These are phyloP conservation scores for Spatulosminthurus flaviceps DNA, from an alignment of 2,888 invertebrate species.

Conservation along the genomic window DNA sequence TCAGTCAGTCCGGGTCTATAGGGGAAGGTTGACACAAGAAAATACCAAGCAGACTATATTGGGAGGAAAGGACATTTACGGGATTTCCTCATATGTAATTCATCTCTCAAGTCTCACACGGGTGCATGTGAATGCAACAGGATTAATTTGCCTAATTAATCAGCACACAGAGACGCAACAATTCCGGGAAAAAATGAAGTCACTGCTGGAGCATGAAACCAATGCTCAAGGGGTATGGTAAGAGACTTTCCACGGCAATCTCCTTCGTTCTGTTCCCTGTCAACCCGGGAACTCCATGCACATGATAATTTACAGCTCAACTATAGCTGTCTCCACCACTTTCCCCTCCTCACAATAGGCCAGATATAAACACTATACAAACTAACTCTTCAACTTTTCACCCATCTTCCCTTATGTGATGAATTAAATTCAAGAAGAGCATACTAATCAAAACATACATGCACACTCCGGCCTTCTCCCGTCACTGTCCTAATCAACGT, in stretches of 20 bases:
- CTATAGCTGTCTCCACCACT: conserved; percentile 11
- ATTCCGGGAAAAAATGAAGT: not conserved
- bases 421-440: conserved; percentile 29
- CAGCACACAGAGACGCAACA: conserved; percentile 4
- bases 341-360: not conserved
- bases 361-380: conserved; percentile 6
- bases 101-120: not conserved
- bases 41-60: not conserved
- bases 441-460: conserved; percentile 27
- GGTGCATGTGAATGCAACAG: conserved; percentile 9
- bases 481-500: conserved; percentile 4
- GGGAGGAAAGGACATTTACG: not conserved
- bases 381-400: conserved; percentile 31
- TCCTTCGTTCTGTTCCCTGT: conserved; percentile 8
- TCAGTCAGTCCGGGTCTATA: too few species aligned
- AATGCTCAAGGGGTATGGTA: conserved; percentile 11
- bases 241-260: not conserved
- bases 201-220: conserved; percentile 13
- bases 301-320: conserved; percentile 8
- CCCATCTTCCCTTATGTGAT: not conserved
- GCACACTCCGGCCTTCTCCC: not conserved
- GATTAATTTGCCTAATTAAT: conserved; percentile 18
- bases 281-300: not conserved
- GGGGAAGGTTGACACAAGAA: not conserved
- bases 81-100: conserved; percentile 8